Evolutionary conservation across 2,797 vertebrate species (phyloP).

Genomic region (Artibeus lituratus): DNA sequence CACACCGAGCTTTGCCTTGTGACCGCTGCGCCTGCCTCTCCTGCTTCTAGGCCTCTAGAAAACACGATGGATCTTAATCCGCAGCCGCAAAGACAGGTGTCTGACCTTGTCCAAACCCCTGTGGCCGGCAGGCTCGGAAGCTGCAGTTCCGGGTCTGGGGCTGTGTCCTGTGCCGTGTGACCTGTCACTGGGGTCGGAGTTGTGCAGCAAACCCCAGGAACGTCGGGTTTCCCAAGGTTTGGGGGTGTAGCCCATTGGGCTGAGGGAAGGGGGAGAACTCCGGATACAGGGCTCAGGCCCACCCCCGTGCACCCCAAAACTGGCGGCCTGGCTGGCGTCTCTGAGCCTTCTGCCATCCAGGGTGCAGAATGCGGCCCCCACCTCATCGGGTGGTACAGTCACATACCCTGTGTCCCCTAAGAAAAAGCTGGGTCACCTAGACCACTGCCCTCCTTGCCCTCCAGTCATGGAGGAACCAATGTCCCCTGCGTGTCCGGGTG

Average conservation of each 20-base stretch:
- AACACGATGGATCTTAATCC: background rate
- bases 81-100: background rate
- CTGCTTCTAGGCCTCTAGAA: background rate
- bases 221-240: no score
- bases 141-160: no score
- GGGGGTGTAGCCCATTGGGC: no score
- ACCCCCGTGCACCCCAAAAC: accelerated
- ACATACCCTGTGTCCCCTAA: background rate
- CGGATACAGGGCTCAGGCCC: accelerated
- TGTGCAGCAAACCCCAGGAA: no score
- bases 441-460: background rate
- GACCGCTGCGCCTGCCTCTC: background rate
- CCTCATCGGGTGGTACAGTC: background rate
- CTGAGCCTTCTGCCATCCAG: background rate
- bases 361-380: background rate
- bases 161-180: no score
- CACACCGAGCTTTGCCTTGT: background rate
- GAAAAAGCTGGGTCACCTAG: background rate
- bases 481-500: background rate
- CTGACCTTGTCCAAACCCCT: no score
- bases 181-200: no score
- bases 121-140: no score
- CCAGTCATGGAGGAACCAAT: background rate
- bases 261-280: background rate
- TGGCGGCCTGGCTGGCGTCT: no score